phyloP scores from a whole-genome alignment of 1,140 invertebrate genomes.

The Psix sp. region DNA sequence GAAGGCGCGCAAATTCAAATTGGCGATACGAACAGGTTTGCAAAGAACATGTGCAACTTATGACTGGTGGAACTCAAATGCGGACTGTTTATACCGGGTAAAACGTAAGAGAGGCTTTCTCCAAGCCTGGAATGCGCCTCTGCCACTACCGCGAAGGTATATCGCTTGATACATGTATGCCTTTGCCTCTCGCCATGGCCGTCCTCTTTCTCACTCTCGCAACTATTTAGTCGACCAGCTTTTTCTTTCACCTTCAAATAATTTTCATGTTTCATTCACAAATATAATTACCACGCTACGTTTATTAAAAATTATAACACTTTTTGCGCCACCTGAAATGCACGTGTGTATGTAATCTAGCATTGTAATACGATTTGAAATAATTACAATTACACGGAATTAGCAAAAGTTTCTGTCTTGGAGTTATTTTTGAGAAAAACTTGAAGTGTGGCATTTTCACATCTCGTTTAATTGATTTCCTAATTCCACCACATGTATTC shows the following conservation, averaged over 20 bases:
- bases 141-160: conserved; percentile 51
- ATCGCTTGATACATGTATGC: conserved; percentile 45
- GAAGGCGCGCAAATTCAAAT: conserved; percentile 51
- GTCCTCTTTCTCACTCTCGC: conserved; percentile 52
- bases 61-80: conserved; percentile 42
- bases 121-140: conserved; percentile 66
- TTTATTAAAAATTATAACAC: no score
- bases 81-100: conserved; percentile 59
- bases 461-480: no score
- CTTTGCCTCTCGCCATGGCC: conserved; percentile 46
- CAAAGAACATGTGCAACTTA: conserved; percentile 54
- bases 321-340: no score
- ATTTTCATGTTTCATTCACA: conserved; percentile 46
- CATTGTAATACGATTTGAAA: no score
- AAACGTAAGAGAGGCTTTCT: conserved; percentile 68
- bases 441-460: no score
- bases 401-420: no score
- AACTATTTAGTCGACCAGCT: conserved; percentile 16
- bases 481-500: no score
- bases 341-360: no score
- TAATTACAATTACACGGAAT: no score
- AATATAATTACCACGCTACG: conserved; percentile 5
- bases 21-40: conserved; percentile 36
- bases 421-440: no score
- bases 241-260: conserved; percentile 35